These are phyloP conservation scores for Apis laboriosa DNA, from an alignment of 1,140 invertebrate species.

Conservation along the genomic window DNA sequence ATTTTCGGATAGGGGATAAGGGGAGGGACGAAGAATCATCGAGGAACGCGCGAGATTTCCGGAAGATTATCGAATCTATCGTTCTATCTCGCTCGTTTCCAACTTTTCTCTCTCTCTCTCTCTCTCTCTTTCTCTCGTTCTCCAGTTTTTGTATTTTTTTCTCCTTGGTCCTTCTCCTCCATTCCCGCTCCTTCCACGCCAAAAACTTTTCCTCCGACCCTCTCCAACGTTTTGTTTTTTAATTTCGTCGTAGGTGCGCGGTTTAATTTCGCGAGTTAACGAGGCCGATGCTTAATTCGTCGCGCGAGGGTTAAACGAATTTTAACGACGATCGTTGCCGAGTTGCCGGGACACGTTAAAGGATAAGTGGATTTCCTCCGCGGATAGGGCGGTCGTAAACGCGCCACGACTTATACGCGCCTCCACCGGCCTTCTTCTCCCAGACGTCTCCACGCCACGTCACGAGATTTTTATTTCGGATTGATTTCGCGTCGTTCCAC, in stretches of 20 bases:
- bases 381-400: slow-evolving; percentile 40
- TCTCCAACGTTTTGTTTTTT: slow-evolving; percentile 10
- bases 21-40: no score
- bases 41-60: no score
- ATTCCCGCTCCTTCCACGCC: no score
- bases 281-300: slow-evolving; percentile 50
- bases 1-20: not conserved
- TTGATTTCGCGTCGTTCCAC: slow-evolving; percentile 38
- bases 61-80: no score
- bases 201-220: not conserved
- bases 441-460: slow-evolving; percentile 7
- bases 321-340: slow-evolving; percentile 53
- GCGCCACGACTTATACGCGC: not conserved
- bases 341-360: slow-evolving; percentile 44
- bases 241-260: slow-evolving; percentile 23
- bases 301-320: slow-evolving; percentile 47
- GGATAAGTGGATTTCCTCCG: slow-evolving; percentile 50
- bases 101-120: no score
- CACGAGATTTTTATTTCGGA: slow-evolving; percentile 38
- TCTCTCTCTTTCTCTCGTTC: not conserved
- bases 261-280: slow-evolving; percentile 46
- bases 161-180: not conserved
- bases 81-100: no score
- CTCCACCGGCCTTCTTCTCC: not conserved
- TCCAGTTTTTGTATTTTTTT: not conserved